Evolutionary conservation across 1,140 invertebrate genomes (phyloP), one percentile per base, ranked within the genome.

Genomic region (Hermatobates lingyangjiaoensis): DNA sequence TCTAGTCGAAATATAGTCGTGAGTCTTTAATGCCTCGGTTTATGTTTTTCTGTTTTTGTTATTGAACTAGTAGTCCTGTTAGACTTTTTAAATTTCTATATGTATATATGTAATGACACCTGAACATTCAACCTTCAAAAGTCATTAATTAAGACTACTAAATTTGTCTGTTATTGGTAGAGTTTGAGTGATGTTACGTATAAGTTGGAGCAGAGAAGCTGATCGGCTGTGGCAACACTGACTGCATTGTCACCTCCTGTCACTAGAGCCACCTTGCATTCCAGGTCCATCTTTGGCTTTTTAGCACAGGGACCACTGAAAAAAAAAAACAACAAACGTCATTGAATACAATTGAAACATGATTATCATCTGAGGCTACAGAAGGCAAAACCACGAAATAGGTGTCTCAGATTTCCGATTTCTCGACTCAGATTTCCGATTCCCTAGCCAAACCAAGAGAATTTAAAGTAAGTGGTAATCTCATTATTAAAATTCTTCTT

Each of bases 191-290:
- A 2, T 38, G 54, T 66, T 65, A 82, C 81, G 71, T 76, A 79
- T 3, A 73, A 74, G 57, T 77, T 77, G 60, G 79, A 72, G 58
- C 76, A 74, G 1, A 83, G 63, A 5, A 84, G 61, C 61, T 79
- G 75, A 57, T 75, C 70, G 51, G 70, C 73, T 58, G 76, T 80
- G 4, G 74, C 71, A 45, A 75, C 70, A n/a, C 81, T 81, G 50
- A 84, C 77, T 34, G 80, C 80, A 52, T 74, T 69, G 24, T 77
- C 77, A 21, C 74, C 81, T 27, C 81, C 81, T 20, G 81, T 83
- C 34, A 84, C 71, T 30, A 84, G 62, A 48, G 76, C 80, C 45
- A 81, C 73, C 63, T 79, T 78, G 51, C 75, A 77, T 63, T 72
- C 71, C 45, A 78, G 60, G 59, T 75, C 74, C 75, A 80, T 79